Evolutionary conservation across 2,888 invertebrate species (phyloP).

Genomic region (Erebia ligea): DNA sequence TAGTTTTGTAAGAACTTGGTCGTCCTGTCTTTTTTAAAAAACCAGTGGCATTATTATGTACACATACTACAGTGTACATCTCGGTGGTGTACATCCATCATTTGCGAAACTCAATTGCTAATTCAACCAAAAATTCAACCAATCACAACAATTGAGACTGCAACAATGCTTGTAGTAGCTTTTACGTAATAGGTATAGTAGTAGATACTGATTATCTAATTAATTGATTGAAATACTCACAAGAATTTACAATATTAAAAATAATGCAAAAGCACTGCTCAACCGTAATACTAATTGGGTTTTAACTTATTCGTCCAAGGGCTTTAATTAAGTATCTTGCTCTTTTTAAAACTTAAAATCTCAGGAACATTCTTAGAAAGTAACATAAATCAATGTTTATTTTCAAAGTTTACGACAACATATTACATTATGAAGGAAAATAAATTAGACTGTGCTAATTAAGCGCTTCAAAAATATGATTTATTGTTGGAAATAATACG

Average conservation of each 20-base stretch:
- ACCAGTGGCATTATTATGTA: neutral
- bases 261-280: too few species aligned
- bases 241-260: too few species aligned
- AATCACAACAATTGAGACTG: too few species aligned
- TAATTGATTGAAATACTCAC: too few species aligned
- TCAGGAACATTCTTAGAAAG: slow-evolving; percentile 54
- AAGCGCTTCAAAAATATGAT: slow-evolving; percentile 65
- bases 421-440: slow-evolving; percentile 56
- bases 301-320: too few species aligned
- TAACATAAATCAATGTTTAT: slow-evolving; percentile 67
- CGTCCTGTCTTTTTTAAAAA: neutral
- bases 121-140: too few species aligned
- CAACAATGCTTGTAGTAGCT: too few species aligned
- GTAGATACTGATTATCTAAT: too few species aligned
- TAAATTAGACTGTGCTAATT: slow-evolving; percentile 70
- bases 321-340: slow-evolving; percentile 1
- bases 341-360: slow-evolving; percentile 15
- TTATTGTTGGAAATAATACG: slow-evolving; percentile 51
- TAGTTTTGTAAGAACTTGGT: neutral
- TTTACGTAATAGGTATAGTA: too few species aligned
- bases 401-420: slow-evolving; percentile 55
- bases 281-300: neutral
- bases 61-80: too few species aligned
- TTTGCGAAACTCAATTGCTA: too few species aligned
- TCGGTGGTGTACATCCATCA: too few species aligned